Base-by-base conservation (phyloP, 2,888 invertebrate genomes). In the Andrena fulva region DNA sequence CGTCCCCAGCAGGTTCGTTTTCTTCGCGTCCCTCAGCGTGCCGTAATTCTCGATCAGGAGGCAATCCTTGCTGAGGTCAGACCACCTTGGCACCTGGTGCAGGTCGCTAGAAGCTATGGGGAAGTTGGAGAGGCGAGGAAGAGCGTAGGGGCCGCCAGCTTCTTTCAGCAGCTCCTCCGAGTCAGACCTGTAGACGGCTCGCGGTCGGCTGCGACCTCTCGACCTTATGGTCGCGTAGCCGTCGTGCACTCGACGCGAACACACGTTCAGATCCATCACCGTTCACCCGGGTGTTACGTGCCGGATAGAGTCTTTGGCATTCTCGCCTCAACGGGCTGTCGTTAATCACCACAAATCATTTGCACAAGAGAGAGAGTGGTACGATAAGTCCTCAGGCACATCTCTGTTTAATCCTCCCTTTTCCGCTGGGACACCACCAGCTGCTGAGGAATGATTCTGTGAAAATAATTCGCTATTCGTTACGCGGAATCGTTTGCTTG, bases 191-290 rank as follows among this genome's bases (percentile, higher is more conserved):
- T 92, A 93, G n/a, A 93, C 86, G 8, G 92, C 91, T 27, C 92
- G 89, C 0, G 92, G 92, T 66, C 93, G 85, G 75, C 82, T 91
- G 3, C 95, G 94, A 31, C 94, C 95, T 33, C 95, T 96, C 16
- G 96, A 95, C 79, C 97, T 95, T 89, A 98, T 97, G n/a, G 98
- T 98, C 70, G 98, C 98, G 94, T 97, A 98, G 75, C 98, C 98
- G 94, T 98, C 98, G 94, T 97, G 96, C 70, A 98, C 96, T 78
- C 96, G 96, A 72, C 92, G 90, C 73, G 92, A 91, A 63, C 90
- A 91, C 62, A 92, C 91, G 77, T 92, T 92, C 31, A 91, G 84
- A 84, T 93, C 93, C 93, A 93, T 93, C 64, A 48, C 54, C 20
- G 50, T 27, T n/a, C 24, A 50, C 8, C 56, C 52, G 74, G 31